Conservation (phyloP, 2,113 vertebrate species). For the Centropus bengalensis region DNA sequence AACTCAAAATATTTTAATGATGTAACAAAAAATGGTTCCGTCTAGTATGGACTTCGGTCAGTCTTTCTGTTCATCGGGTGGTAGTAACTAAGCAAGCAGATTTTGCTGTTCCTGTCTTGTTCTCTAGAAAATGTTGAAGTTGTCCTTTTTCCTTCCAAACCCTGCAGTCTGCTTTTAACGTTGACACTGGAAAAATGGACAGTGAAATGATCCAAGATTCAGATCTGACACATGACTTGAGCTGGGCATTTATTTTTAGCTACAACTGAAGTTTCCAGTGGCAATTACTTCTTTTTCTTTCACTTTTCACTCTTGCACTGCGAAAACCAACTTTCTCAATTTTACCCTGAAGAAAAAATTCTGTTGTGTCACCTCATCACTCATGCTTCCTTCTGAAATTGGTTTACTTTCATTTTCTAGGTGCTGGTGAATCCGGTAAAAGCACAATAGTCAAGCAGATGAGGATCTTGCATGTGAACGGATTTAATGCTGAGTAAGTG, state of each 20-base stretch:
- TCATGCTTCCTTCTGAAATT: conserved; percentile 70
- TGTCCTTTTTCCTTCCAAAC: conserved; percentile 29
- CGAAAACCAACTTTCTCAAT: conserved; percentile 40
- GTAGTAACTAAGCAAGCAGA: background rate
- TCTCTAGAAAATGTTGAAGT: background rate
- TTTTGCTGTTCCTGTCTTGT: background rate
- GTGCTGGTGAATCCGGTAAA: conserved; percentile 98
- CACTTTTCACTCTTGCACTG: conserved; percentile 42
- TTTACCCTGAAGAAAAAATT: conserved; percentile 23
- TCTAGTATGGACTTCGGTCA: background rate
- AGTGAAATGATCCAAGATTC: conserved; percentile 71
- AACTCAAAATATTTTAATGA: background rate
- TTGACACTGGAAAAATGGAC: conserved; percentile 62
- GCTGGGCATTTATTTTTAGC: conserved; percentile 70
- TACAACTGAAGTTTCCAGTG: conserved; percentile 71
- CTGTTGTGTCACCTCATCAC: conserved; percentile 3
- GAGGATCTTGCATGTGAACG: conserved; percentile 96
- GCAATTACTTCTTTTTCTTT: conserved; percentile 53
- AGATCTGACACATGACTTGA: conserved; percentile 63
- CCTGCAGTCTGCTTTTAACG: conserved; percentile 31
- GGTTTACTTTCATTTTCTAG: conserved; percentile 82
- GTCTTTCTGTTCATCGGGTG: background rate
- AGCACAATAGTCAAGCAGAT: conserved; percentile 99
- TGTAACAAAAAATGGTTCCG: background rate
- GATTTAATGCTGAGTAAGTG: conserved; percentile 99